These are phyloP conservation scores for Teleogryllus occipitalis DNA, from an alignment of 1,140 invertebrate species.

Conservation along the genomic window DNA sequence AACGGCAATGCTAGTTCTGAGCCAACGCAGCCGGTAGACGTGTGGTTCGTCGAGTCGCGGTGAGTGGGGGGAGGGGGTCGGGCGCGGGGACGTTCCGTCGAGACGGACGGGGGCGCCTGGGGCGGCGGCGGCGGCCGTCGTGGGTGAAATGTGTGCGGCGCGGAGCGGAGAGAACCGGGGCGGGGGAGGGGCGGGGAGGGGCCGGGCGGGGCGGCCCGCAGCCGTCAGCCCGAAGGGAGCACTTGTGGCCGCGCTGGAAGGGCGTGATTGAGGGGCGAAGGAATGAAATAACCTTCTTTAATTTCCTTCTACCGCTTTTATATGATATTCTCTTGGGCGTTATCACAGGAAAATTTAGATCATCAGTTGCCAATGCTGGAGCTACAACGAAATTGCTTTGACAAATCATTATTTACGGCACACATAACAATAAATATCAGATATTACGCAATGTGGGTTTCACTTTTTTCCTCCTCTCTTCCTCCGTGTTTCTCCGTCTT, in stretches of 20 bases:
- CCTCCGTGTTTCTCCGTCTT: not conserved
- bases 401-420: constrained; percentile 1
- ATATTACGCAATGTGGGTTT: constrained; percentile 4
- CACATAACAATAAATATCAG: not conserved
- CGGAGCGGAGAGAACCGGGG: no score
- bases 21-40: no score
- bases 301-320: not conserved
- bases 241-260: not conserved
- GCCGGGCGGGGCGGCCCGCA: not conserved
- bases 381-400: constrained; percentile 4
- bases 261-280: not conserved
- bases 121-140: not conserved
- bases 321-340: not conserved
- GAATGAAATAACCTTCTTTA: not conserved
- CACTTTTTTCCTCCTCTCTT: not conserved
- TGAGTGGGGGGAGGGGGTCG: no score
- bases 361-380: not conserved
- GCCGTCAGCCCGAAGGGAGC: not conserved
- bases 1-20: no score
- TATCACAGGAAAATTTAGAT: constrained; percentile 1
- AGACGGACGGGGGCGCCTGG: not conserved
- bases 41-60: no score
- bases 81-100: not conserved
- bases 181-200: no score
- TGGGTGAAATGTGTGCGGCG: not conserved